A percentile compares a stretch with the other conserved stretches of the same genome.
Evolutionary conservation across 2,113 vertebrate species (phyloP).

Genomic region (Semnornis frantzii): DNA sequence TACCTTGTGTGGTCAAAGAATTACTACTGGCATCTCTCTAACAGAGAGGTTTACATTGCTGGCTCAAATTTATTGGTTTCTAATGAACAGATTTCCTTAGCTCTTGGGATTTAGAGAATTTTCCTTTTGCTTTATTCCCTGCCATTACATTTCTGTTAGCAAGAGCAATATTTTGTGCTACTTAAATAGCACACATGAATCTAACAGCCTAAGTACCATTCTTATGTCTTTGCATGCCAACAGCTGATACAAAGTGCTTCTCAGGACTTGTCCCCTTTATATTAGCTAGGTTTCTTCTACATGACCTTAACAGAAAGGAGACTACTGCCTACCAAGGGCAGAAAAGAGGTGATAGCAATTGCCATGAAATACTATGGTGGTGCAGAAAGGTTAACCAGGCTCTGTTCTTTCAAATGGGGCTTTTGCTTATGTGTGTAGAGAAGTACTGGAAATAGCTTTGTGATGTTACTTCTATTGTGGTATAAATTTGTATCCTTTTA

Average conservation of each 20-base stretch:
- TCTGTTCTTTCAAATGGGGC: background rate
- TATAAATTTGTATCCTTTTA: background rate
- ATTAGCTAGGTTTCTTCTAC: background rate
- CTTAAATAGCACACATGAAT: background rate
- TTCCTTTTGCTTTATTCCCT: constrained; percentile 3
- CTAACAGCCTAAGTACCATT: background rate
- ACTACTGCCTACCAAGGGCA: background rate
- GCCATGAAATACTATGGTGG: background rate
- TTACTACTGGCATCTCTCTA: background rate
- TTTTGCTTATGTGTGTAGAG: background rate
- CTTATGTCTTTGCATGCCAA: background rate
- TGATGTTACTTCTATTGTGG: background rate
- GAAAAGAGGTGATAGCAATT: background rate
- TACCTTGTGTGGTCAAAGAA: background rate
- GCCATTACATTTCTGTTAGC: background rate
- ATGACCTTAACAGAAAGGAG: background rate
- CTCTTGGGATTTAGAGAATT: constrained; percentile 21
- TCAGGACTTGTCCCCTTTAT: background rate
- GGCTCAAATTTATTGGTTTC: constrained; percentile 2
- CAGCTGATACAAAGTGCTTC: background rate
- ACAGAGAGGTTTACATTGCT: background rate
- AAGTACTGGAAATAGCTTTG: background rate
- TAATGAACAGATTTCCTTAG: background rate
- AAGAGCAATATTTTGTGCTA: background rate
- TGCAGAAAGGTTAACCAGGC: background rate